Evolutionary conservation across 2,888 invertebrate genomes (phyloP), one percentile per base, ranked within the genome.

Genomic region (Hipparchia sbordonii): DNA sequence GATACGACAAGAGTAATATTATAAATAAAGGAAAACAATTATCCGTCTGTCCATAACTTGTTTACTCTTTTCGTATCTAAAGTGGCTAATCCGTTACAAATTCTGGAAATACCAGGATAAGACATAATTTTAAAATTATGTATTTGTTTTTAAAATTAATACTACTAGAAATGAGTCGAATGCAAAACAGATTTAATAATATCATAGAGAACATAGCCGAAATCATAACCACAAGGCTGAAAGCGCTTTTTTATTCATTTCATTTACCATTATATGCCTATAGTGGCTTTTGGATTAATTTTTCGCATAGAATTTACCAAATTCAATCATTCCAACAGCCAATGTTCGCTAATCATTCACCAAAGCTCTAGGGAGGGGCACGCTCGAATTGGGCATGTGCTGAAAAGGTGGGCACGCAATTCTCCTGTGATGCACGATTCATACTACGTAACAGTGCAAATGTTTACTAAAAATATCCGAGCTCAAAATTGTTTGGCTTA

Each of bases 401-500:
- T 67, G 70, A 70, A 74, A 39, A 52, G 57, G 8, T 9, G 13
- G 67, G 7, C 67, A 67, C 60, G 52, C 59, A 54, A 59, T 67
- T 70, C 67, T 61, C 67, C 33, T 70, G 67, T 39, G 51, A 74
- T 62, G 48, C 62, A 63, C 70, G 60, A 73, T 71, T 73, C 70
- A 71, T 72, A 71, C 69, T 65, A 70, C 65, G 72, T 70, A 74
- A 76, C 66, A 73, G 67, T 73, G 73, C 75, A 75, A 76, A 77
- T 75, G 75, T 78, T 78, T 77, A 73, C 74, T 67, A 23, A 72
- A 76, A 77, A 76, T 73, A 74, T 74, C 56, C 72, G 73, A 72
- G 75, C 73, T 73, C 65, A 67, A 76, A 75, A 75, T 74, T 76
- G 77, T 77, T 76, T 76, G 75, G 73, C 74, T 75, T 70, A 69